phyloP scores from a whole-genome alignment of 2,797 vertebrate genomes.

The Babyrousa celebensis region DNA sequence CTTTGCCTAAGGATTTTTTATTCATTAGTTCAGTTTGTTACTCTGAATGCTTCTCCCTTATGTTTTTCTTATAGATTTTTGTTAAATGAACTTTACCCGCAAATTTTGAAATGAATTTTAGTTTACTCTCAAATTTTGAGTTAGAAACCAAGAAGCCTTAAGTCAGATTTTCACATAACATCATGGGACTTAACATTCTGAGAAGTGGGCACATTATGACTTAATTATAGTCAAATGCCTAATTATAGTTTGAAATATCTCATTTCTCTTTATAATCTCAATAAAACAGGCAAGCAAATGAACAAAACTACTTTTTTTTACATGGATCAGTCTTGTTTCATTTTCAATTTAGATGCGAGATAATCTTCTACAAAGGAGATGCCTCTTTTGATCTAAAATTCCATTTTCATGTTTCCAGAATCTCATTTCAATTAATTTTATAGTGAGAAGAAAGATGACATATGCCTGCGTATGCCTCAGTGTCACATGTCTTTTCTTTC shows the following conservation, averaged over 20 bases:
- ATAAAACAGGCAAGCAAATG: constrained; percentile 43
- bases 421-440: constrained; percentile 26
- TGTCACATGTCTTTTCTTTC: neutral
- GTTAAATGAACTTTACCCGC: neutral
- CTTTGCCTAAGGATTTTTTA: constrained; percentile 30
- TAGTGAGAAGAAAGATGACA: neutral
- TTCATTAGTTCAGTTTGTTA: constrained; percentile 45
- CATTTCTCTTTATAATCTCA: neutral
- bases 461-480: neutral
- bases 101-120: constrained; percentile 4
- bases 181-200: neutral
- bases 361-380: neutral
- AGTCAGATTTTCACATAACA: constrained; percentile 32
- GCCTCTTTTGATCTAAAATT: constrained; percentile 34
- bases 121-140: constrained; percentile 34
- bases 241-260: neutral
- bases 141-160: constrained; percentile 1
- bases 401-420: neutral
- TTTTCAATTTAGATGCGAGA: neutral
- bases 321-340: neutral
- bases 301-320: constrained; percentile 33
- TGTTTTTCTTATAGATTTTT: constrained; percentile 12
- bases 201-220: neutral
- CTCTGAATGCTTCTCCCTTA: neutral
- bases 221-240: constrained; percentile 22